phyloP scores from a whole-genome alignment of 1,140 invertebrate species.

The Danaus plexippus region DNA sequence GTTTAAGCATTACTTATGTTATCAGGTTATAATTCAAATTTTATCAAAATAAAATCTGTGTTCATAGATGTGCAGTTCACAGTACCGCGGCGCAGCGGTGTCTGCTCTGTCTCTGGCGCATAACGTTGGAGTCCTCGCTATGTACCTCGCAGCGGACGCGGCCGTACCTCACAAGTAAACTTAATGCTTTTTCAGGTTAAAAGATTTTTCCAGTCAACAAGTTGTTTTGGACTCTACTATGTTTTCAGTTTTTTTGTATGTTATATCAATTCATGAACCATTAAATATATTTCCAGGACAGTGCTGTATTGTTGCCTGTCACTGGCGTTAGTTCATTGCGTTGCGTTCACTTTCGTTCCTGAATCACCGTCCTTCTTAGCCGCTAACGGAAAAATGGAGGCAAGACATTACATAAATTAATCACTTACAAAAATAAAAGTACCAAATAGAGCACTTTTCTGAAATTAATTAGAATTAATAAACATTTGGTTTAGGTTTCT shows the following conservation, averaged over 20 bases:
- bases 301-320: conserved; percentile 36
- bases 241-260: neutral
- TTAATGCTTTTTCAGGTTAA: no score
- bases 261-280: neutral
- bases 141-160: conserved; percentile 44
- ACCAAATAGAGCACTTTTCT: no score
- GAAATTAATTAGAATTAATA: no score
- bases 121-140: conserved; percentile 45
- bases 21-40: no score
- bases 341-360: conserved; percentile 33
- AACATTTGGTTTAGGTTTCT: no score
- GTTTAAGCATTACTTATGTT: no score
- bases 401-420: conserved; percentile 9
- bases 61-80: conserved; percentile 36
- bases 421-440: no score
- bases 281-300: conserved; percentile 22
- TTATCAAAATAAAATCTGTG: neutral
- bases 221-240: no score
- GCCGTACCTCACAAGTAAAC: conserved; percentile 30
- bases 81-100: conserved; percentile 41
- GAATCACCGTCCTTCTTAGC: conserved; percentile 45
- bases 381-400: conserved; percentile 28
- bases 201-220: no score
- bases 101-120: conserved; percentile 40
- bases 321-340: conserved; percentile 32